Conservation (phyloP, 2,888 invertebrate species). For the Acronicta alni region DNA sequence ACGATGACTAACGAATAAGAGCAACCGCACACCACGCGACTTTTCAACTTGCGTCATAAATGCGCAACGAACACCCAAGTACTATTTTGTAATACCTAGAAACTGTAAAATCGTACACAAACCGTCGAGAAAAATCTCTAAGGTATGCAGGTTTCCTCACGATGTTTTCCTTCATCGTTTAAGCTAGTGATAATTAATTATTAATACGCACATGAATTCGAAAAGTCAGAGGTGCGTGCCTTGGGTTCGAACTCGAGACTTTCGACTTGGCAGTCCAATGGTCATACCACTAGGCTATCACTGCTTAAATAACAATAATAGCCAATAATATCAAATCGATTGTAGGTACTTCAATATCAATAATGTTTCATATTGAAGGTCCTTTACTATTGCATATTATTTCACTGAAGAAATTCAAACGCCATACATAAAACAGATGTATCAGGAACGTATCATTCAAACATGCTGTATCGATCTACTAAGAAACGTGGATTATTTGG, state of each 20-base stretch:
- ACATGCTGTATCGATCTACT: constrained; percentile 8
- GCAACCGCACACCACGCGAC: constrained; percentile 21
- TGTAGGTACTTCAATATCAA: background rate
- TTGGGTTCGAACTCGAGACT: no score
- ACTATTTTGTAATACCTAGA: constrained; percentile 42
- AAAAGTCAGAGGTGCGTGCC: no score
- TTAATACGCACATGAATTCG: no score
- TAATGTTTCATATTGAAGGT: constrained; percentile 1
- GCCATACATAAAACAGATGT: constrained; percentile 6
- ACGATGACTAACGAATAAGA: constrained; percentile 42
- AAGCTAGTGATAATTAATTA: no score
- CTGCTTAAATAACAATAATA: no score
- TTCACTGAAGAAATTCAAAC: background rate
- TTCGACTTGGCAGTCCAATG: no score
- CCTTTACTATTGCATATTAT: background rate
- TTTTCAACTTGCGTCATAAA: constrained; percentile 30
- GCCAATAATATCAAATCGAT: no score
- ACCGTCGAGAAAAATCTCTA: no score
- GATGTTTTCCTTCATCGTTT: no score
- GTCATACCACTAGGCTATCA: no score
- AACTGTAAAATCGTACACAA: constrained; percentile 42
- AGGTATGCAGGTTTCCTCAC: no score
- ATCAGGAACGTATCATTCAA: background rate
- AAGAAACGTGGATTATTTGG: constrained; percentile 19
- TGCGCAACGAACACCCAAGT: constrained; percentile 29